Evolutionary conservation across 2,113 vertebrate species (phyloP), one percentile per base, ranked within the genome.

Genomic region (Thymallus thymallus): DNA sequence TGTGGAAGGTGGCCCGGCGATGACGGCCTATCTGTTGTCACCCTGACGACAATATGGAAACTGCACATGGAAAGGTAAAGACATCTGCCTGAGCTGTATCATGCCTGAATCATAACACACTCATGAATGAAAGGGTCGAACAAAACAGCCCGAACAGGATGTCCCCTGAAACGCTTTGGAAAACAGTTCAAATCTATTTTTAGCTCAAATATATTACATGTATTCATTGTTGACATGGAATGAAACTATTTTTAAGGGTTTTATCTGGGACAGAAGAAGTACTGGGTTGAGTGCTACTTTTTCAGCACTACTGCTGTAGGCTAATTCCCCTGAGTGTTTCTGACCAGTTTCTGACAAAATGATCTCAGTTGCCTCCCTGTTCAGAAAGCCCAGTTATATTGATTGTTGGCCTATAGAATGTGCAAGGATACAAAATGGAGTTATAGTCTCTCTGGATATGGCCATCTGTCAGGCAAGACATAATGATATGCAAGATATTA

Each of bases 31-130:
- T n/a, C 51, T 72, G 80, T 77, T 67, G 75, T 75, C 76, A 26
- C 66, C n/a, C 18, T 82, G 81, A 80, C 41, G 60, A 79, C 75
- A 79, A 76, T 69, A 51, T 7, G 71, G 84, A 82, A 74, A 73
- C 72, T 76, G 78, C 64, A 60, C 24, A 70, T 68, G 74, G 71
- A 79, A 85, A 86, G 65, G 80, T 78, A 86, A 86, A 89, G 77
- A 91, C 80, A 82, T 85, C 79, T 71, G 80, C 72, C 71, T 55
- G 51, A 48, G 72, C 69, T 10, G 16, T 55, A 66, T 68, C 74
- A 76, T 58, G 18, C 68, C 75, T 56, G 35, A 65, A 16, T 32
- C 29, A 68, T 10, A 51, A 78, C 80, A 77, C 81, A 77, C 81
- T 68, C 70, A 62, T 66, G 78, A 76, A 1, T 12, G 62, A 72